These are phyloP conservation scores for Prunella himalayana DNA, from an alignment of 2,113 vertebrate genomes.

Conservation along the genomic window DNA sequence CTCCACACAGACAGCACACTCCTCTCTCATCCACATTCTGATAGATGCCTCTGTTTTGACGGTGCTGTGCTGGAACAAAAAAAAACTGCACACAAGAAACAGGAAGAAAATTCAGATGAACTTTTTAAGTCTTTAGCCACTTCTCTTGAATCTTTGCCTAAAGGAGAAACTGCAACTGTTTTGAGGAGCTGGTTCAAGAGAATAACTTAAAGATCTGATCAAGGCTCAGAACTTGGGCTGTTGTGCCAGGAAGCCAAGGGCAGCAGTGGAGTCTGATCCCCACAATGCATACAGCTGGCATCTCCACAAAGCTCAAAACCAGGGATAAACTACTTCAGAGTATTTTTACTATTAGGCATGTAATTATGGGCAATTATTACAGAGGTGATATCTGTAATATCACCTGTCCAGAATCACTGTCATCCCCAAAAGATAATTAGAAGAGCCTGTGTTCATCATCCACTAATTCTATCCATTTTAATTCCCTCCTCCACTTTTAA, in stretches of 20 bases:
- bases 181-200: background rate
- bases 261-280: background rate
- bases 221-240: background rate
- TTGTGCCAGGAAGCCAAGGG: background rate
- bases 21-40: fast-evolving
- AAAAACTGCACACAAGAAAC: background rate
- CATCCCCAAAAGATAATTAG: background rate
- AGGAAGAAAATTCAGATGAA: background rate
- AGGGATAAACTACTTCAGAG: background rate
- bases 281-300: background rate
- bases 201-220: background rate
- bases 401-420: background rate
- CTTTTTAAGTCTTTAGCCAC: background rate
- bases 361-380: background rate
- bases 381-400: background rate
- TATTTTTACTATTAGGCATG: background rate
- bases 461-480: background rate
- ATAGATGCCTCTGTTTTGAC: fast-evolving
- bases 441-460: background rate
- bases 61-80: background rate
- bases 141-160: background rate
- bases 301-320: background rate
- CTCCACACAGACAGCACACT: background rate
- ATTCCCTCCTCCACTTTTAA: background rate
- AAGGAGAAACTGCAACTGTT: background rate